Conservation (phyloP, 2,888 invertebrate species). For the Watsonalla binaria region DNA sequence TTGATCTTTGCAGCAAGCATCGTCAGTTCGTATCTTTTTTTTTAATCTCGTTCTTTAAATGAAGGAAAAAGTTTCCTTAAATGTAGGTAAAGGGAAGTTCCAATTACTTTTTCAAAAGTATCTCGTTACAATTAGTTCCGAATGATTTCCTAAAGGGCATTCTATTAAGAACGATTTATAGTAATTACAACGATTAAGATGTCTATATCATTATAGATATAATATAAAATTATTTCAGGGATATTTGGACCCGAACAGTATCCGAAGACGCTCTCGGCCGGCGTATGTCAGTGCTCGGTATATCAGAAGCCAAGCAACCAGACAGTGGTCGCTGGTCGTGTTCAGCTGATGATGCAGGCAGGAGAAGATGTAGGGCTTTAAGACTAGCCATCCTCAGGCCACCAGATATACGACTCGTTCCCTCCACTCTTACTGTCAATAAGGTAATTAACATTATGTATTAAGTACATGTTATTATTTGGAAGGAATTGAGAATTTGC, state of each 20-base stretch:
- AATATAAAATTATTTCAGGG: slow-evolving; percentile 54
- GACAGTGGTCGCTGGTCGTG: slow-evolving; percentile 91
- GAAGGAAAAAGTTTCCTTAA: too few relatives aligned
- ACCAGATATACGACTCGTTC: slow-evolving; percentile 83
- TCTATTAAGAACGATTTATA: too few relatives aligned
- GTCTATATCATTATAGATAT: not conserved
- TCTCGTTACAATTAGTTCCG: too few relatives aligned
- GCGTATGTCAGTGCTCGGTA: slow-evolving; percentile 83
- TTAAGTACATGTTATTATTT: not conserved
- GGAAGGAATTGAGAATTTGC: too few relatives aligned
- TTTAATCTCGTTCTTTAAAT: too few relatives aligned
- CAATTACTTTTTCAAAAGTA: too few relatives aligned
- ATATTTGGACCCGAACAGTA: slow-evolving; percentile 82
- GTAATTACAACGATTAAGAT: not conserved
- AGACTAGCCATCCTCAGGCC: slow-evolving; percentile 80
- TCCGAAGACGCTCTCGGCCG: slow-evolving; percentile 72
- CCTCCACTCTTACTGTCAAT: slow-evolving; percentile 83
- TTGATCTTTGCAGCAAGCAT: too few relatives aligned
- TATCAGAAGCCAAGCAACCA: slow-evolving; percentile 82
- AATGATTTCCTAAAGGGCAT: too few relatives aligned
- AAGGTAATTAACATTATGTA: slow-evolving; percentile 69
- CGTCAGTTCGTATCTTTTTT: too few relatives aligned
- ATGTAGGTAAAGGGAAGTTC: too few relatives aligned
- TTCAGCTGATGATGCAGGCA: slow-evolving; percentile 84
- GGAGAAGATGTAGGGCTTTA: slow-evolving; percentile 82